Percentiles rank a stretch among this genome's conserved stretches.
These are phyloP conservation scores for Trichoplusia ni DNA, from an alignment of 1,140 invertebrate genomes.

Conservation along the genomic window DNA sequence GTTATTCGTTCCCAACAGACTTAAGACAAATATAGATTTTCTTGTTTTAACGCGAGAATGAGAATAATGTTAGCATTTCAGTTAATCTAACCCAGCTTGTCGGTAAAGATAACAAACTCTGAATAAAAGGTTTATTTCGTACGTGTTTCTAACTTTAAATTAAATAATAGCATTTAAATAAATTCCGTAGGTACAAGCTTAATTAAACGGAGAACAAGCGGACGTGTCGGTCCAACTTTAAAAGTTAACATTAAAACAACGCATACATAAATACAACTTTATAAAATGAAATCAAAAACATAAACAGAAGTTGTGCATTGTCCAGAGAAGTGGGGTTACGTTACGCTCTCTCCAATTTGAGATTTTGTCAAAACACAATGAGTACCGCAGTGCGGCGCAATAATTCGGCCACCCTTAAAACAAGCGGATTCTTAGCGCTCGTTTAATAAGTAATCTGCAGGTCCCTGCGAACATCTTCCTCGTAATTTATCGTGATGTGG, in stretches of 20 bases:
- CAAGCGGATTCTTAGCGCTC: constrained; percentile 31
- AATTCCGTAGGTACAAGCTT: too few species aligned
- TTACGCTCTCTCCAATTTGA: constrained; percentile 18
- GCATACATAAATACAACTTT: too few species aligned
- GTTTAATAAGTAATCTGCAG: constrained; percentile 43
- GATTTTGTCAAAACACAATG: constrained; percentile 43
- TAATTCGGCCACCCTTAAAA: constrained; percentile 45
- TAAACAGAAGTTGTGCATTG: constrained; percentile 18
- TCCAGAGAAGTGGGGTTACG: constrained; percentile 11
- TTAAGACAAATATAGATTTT: too few species aligned
- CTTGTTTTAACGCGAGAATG: too few species aligned
- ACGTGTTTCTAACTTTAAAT: too few species aligned
- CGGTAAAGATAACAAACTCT: too few species aligned
- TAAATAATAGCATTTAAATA: too few species aligned
- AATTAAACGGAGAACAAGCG: neutral
- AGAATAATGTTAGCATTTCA: too few species aligned
- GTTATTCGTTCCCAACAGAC: too few species aligned
- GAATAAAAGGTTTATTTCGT: too few species aligned
- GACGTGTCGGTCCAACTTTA: neutral
- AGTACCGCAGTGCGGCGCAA: constrained; percentile 54
- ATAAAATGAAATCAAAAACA: constrained; percentile 15
- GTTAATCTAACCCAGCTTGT: too few species aligned
- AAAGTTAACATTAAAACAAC: neutral
- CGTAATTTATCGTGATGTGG: constrained; percentile 30
- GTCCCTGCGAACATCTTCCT: constrained; percentile 15